Conservation (phyloP, 1,140 invertebrate species). For the Atta colombica region DNA sequence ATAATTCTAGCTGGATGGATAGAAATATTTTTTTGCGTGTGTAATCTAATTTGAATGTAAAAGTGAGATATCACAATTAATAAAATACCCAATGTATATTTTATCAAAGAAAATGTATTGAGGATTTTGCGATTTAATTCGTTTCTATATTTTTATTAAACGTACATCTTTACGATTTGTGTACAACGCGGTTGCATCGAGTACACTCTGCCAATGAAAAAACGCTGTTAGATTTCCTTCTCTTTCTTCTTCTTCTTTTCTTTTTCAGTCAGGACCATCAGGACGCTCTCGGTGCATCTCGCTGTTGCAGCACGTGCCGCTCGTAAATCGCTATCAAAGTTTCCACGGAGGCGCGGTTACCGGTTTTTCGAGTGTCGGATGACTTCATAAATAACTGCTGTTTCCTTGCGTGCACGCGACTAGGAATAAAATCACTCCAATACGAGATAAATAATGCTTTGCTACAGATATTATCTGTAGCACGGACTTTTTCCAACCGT, state of each 20-base stretch:
- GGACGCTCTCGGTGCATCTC: conserved; percentile 3
- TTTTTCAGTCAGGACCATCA: background rate
- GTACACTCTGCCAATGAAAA: no score
- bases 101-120: no score
- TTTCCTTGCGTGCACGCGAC: conserved; percentile 7
- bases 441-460: conserved; percentile 22
- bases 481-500: background rate
- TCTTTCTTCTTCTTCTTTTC: background rate
- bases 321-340: conserved; percentile 81
- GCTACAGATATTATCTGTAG: background rate
- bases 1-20: no score
- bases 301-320: conserved; percentile 75
- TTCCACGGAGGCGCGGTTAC: conserved; percentile 59
- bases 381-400: conserved; percentile 56
- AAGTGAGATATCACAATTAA: no score
- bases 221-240: background rate
- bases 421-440: conserved; percentile 19
- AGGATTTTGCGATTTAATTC: no score
- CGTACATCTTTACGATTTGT: no score
- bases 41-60: no score
- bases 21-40: no score
- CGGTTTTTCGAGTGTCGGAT: conserved; percentile 58
- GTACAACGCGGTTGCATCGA: no score
- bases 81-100: no score
- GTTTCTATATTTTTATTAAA: no score